These are phyloP conservation scores for Molossus alvarezi DNA, from an alignment of 2,797 vertebrate species.

Conservation along the genomic window DNA sequence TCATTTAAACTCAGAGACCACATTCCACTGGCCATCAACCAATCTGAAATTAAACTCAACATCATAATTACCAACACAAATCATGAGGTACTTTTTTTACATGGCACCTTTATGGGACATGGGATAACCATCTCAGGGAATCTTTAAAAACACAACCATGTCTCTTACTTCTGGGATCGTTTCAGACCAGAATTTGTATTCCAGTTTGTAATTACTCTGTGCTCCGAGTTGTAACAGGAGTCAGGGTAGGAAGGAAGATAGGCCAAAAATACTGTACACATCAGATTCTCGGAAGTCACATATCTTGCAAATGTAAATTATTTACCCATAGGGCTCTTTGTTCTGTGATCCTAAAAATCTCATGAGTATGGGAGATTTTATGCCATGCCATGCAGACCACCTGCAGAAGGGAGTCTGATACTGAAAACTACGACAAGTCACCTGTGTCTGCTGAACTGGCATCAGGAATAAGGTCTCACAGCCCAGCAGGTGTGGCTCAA, in stretches of 20 bases:
- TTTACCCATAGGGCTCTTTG: not conserved
- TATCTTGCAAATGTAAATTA: not conserved
- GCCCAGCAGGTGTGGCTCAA: too few species aligned
- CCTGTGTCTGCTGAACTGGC: not conserved
- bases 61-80: conserved; percentile 5
- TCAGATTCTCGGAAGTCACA: not conserved
- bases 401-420: not conserved
- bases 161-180: not conserved
- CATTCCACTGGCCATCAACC: not conserved
- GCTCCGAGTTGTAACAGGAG: not conserved
- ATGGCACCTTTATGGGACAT: not conserved
- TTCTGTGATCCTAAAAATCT: not conserved
- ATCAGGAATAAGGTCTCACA: not conserved
- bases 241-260: not conserved
- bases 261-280: not conserved
- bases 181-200: conserved; percentile 7
- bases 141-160: not conserved
- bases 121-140: not conserved
- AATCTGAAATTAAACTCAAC: conserved; percentile 49
- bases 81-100: not conserved
- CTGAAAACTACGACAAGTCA: not conserved
- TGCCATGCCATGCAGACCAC: not conserved
- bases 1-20: conserved; percentile 46
- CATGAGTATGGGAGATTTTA: not conserved
- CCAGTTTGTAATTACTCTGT: not conserved